Percentiles rank a stretch among this genome's conserved stretches.
Conservation (phyloP, 2,888 invertebrate genomes). For the Monoplex corrugatus region DNA sequence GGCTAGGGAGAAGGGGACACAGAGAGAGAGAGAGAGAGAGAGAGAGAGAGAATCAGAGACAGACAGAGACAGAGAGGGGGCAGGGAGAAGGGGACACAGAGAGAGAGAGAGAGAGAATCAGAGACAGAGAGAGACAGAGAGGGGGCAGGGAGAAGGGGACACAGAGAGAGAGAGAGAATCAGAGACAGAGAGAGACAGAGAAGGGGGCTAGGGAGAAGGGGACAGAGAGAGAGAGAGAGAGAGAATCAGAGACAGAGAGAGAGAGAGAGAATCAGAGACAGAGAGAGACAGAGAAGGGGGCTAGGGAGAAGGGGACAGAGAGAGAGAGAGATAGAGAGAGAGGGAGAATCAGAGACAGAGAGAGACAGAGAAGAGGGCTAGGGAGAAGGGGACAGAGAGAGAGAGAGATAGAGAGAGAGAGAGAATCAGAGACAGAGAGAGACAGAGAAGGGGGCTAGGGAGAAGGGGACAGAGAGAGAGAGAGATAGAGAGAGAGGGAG, state of each 20-base stretch:
- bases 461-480: background rate
- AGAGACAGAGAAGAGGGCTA: background rate
- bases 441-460: background rate
- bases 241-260: background rate
- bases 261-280: too few relatives aligned
- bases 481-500: background rate
- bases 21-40: background rate
- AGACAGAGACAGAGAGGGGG: background rate
- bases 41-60: background rate
- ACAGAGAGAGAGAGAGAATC: constrained; percentile 1
- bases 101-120: background rate
- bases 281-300: background rate
- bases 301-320: background rate
- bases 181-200: background rate
- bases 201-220: background rate
- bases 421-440: background rate
- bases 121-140: background rate
- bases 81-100: background rate
- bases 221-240: background rate
- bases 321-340: too few relatives aligned
- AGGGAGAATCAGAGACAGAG: background rate
- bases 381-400: background rate
- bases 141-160: background rate
- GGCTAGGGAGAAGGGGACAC: background rate
- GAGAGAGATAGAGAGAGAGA: background rate